Evolutionary conservation across 92 coral and sea anemone species (phyloP).

Genomic region (Epizoanthus fatuus): DNA sequence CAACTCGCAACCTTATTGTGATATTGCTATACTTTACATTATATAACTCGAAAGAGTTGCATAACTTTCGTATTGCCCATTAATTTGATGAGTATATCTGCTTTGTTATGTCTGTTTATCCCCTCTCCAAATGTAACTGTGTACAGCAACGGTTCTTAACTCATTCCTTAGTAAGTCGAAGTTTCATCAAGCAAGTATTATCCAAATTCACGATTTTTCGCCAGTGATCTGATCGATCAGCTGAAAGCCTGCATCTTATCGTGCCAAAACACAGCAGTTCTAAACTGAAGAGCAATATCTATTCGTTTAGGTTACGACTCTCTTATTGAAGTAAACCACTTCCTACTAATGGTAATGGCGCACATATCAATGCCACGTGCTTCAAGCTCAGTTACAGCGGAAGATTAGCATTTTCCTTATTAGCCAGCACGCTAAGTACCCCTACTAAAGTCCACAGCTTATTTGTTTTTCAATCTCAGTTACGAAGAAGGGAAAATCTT

Average conservation of each 20-base stretch:
- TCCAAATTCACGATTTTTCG: too few species aligned
- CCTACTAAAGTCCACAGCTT: too few species aligned
- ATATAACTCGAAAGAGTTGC: constrained; percentile 1
- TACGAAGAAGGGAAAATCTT: too few species aligned
- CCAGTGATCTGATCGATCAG: too few species aligned
- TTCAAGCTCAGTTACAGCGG: constrained; percentile 3
- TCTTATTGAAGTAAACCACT: constrained; percentile 7
- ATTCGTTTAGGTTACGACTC: not conserved
- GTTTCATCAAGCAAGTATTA: too few species aligned
- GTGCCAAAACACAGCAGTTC: not conserved
- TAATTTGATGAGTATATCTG: not conserved
- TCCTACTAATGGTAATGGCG: not conserved
- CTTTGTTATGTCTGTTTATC: too few species aligned
- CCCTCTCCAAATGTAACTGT: too few species aligned
- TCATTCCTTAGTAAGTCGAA: too few species aligned
- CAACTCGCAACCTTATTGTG: not conserved
- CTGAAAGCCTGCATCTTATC: not conserved
- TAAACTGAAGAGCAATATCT: not conserved
- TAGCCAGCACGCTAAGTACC: too few species aligned
- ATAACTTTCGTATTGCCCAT: not conserved
- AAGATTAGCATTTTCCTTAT: not conserved
- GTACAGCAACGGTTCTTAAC: too few species aligned
- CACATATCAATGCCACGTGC: constrained; percentile 17
- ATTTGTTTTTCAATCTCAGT: too few species aligned
- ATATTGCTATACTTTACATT: not conserved